These are phyloP conservation scores for Globicephala melas DNA, from an alignment of 2,113 vertebrate species.

Conservation along the genomic window DNA sequence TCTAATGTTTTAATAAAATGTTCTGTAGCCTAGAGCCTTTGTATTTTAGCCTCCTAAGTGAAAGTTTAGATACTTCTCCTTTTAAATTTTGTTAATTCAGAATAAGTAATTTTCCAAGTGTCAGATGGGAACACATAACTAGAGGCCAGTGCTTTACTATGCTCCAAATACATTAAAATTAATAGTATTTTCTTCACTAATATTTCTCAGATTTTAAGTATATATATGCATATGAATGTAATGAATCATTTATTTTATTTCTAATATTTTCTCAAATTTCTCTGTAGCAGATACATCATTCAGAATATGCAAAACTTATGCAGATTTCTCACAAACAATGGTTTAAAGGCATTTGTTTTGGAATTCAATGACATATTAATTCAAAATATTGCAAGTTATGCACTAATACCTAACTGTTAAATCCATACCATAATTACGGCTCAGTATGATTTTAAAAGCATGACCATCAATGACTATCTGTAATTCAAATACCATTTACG, in stretches of 20 bases:
- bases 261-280: background rate
- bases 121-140: background rate
- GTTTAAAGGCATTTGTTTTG: background rate
- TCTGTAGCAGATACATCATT: background rate
- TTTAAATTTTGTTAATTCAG: background rate
- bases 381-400: background rate
- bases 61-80: background rate
- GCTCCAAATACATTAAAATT: background rate
- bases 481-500: background rate
- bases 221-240: background rate
- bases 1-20: background rate
- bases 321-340: background rate
- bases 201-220: background rate
- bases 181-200: background rate
- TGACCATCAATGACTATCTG: background rate
- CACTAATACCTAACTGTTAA: background rate
- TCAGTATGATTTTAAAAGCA: conserved; percentile 4
- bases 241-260: background rate
- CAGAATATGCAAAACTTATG: background rate
- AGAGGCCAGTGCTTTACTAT: background rate
- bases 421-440: background rate
- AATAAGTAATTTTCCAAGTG: background rate
- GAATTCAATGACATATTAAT: background rate
- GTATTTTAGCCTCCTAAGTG: background rate
- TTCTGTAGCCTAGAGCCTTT: background rate